phyloP scores from a whole-genome alignment of 1,140 invertebrate genomes.

The Bombus affinis region DNA sequence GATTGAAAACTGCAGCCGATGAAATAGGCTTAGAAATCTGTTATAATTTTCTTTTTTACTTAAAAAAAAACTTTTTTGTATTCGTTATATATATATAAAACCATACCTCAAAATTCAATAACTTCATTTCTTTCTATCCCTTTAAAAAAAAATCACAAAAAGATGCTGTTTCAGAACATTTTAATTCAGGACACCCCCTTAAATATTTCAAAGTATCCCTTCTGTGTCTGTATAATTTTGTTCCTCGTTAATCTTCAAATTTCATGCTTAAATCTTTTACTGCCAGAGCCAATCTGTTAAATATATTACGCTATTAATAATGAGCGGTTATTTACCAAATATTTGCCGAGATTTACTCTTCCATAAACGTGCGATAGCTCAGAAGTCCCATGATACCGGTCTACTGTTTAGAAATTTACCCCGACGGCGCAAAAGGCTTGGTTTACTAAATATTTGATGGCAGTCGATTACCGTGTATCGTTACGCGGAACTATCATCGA shows the following conservation, averaged over 20 bases:
- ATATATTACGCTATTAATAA: background rate
- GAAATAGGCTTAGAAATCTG: too few species aligned
- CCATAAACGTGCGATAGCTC: background rate
- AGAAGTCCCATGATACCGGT: background rate
- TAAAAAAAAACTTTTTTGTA: too few species aligned
- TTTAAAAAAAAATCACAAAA: too few species aligned
- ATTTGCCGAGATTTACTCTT: background rate
- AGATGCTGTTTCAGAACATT: too few species aligned
- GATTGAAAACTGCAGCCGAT: too few species aligned
- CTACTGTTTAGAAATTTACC: background rate
- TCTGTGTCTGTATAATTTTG: background rate
- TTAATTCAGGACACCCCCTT: too few species aligned
- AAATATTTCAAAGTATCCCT: background rate
- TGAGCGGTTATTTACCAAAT: background rate
- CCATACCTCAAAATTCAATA: too few species aligned
- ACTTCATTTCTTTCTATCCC: too few species aligned
- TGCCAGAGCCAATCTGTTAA: background rate
- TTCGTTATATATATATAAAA: too few species aligned
- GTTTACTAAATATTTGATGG: constrained; percentile 28
- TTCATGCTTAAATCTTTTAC: background rate
- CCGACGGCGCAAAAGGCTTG: background rate
- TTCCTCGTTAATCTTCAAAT: background rate
- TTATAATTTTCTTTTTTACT: too few species aligned
- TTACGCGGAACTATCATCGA: constrained; percentile 28
- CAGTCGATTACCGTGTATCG: constrained; percentile 25